Evolutionary conservation across 2,888 invertebrate genomes (phyloP).

Genomic region (Himalopsyche kuldschensis): DNA sequence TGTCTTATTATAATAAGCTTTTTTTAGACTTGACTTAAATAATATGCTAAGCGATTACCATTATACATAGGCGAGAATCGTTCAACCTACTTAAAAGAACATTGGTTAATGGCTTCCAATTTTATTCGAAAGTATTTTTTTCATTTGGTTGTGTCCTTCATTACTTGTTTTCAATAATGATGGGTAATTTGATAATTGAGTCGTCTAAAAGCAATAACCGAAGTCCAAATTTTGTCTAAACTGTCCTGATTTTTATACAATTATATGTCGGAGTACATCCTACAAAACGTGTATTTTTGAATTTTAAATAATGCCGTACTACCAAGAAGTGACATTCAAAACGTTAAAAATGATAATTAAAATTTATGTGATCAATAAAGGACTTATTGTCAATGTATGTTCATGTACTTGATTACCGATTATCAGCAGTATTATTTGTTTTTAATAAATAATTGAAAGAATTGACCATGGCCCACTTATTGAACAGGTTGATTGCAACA

Average conservation of each 20-base stretch:
- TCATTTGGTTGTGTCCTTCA: neutral
- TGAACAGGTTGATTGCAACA: neutral
- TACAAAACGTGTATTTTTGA: no score
- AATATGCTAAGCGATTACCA: neutral
- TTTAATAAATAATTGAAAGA: neutral
- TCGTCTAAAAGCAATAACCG: neutral
- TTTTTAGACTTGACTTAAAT: neutral
- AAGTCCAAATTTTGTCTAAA: no score
- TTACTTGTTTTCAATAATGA: neutral
- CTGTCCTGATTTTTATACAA: no score
- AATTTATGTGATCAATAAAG: no score
- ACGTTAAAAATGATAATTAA: no score
- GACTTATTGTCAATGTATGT: no score
- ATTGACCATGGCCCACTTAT: neutral
- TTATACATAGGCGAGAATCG: neutral
- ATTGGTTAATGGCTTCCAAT: neutral
- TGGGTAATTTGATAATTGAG: neutral
- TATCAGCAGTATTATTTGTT: neutral
- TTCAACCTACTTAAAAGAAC: neutral
- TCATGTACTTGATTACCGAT: no score
- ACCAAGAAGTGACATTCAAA: no score
- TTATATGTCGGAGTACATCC: no score
- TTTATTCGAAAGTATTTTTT: neutral
- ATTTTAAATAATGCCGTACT: no score
- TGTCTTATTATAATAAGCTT: no score